Evolutionary conservation across 1,140 invertebrate species (phyloP).

Genomic region (Plutomurus gul): DNA sequence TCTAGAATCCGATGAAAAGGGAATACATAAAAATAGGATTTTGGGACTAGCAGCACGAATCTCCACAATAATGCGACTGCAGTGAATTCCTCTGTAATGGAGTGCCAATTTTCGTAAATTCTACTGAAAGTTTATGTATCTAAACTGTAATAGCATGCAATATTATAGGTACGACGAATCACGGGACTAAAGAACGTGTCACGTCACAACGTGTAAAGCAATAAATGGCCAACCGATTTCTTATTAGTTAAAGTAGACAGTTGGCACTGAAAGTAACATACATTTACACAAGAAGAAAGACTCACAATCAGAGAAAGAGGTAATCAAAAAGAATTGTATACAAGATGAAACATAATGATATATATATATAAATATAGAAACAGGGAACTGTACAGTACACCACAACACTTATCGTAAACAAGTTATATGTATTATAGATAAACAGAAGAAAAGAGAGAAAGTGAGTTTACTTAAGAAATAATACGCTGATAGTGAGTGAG

Average conservation of each 20-base stretch:
- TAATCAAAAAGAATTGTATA: background rate
- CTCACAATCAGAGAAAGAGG: too few species aligned
- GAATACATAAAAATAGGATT: too few species aligned
- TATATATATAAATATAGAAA: background rate
- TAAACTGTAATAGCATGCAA: background rate
- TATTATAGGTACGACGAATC: background rate
- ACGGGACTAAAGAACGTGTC: constrained; percentile 16
- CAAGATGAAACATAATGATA: background rate
- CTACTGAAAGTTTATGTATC: background rate
- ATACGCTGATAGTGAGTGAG: background rate
- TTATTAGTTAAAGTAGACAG: constrained; percentile 7
- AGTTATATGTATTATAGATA: background rate
- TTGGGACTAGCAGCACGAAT: too few species aligned
- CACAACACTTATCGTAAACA: background rate
- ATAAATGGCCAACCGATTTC: constrained; percentile 11
- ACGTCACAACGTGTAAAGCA: constrained; percentile 26
- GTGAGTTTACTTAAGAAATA: background rate
- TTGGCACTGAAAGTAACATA: constrained; percentile 27
- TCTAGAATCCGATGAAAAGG: too few species aligned
- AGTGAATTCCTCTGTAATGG: background rate
- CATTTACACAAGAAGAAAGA: constrained; percentile 21
- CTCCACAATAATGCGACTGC: too few species aligned
- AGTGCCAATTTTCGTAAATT: background rate
- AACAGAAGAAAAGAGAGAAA: background rate
- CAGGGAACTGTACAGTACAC: background rate